phyloP scores from a whole-genome alignment of 1,140 invertebrate species.

The Chlorops oryzae region DNA sequence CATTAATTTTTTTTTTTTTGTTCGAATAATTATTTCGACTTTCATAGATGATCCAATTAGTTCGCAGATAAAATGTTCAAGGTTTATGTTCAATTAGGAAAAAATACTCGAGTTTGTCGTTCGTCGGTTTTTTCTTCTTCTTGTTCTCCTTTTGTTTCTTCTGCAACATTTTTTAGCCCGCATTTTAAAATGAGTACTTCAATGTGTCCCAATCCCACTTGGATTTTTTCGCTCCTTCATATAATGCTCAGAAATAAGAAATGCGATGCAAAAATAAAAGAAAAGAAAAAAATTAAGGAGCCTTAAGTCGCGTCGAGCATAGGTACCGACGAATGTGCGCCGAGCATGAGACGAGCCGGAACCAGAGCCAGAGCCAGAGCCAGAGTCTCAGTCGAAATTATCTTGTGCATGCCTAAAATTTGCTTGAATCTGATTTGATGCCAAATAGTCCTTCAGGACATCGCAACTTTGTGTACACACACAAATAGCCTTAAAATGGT shows the following conservation, averaged over 20 bases:
- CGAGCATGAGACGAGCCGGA: not conserved
- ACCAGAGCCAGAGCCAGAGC: not conserved
- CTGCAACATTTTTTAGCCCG: not conserved
- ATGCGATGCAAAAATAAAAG: not conserved
- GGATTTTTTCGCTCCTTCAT: not conserved
- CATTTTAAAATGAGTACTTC: not conserved
- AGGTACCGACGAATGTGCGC: not conserved
- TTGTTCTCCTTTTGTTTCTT: not conserved
- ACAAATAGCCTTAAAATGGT: conserved; percentile 42
- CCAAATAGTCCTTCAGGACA: too few species aligned
- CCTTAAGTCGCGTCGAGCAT: too few species aligned
- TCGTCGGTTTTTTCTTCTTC: not conserved
- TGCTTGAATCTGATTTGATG: not conserved
- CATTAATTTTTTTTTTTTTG: too few species aligned
- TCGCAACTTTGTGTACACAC: not conserved
- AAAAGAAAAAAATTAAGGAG: not conserved
- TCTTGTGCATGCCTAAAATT: not conserved
- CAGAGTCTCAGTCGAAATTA: not conserved
- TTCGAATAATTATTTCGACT: too few species aligned
- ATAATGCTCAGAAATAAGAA: not conserved
- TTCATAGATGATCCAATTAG: too few species aligned
- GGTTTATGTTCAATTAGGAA: too few species aligned
- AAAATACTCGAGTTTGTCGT: too few species aligned
- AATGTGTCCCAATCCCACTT: not conserved
- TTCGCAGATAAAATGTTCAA: too few species aligned